Base-by-base conservation (phyloP, 2,888 invertebrate species). In the Drosophila neonasuta region DNA sequence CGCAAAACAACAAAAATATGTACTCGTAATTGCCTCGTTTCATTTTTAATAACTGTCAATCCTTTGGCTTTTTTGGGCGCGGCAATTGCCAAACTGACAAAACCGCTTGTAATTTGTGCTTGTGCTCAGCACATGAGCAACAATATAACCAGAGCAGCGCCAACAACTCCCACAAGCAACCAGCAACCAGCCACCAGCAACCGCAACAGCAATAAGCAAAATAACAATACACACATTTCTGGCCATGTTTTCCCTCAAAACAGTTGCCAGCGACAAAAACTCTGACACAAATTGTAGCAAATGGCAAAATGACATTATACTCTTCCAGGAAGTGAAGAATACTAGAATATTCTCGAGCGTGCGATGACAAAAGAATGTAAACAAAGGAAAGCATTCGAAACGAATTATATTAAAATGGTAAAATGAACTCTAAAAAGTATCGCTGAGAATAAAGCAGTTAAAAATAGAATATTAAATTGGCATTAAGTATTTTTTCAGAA, bases 31-130 rank as follows among this genome's bases (percentile, higher is more conserved):
- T 84, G 79, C 75, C 83, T 81, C 79, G 77, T 84, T 84, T 86
- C 77, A 71, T 77, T 84, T 86, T 86, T 86, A 86, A 84, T 84
- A 84, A 82, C 85, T 81, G 83, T 77, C 87, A 83, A 83, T 84
- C 85, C 85, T 83, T 83, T 85, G 62, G 71, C 67, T 42, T 58
- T 51, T 62, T 74, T 75, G 67, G 74, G 85, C 58, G 85, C 85
- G 82, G 46, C 86, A 71, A 82, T 82, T 82, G 77, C 56, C 82
- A 57, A 59, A 59, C 78, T 71, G 78, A 68, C 67, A 71, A 64
- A 80, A 71, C 71, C 80, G 80, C 83, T 77, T 71, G 74, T 79
- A 79, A 83, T 80, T 79, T 80, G 67, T 58, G 32, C n/a, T 24
- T 24, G 24, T 36, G 70, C 57, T 63, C 50, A 62, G 60, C 76